Evolutionary conservation across 2,797 vertebrate species (phyloP).

Genomic region (Natrix natrix): DNA sequence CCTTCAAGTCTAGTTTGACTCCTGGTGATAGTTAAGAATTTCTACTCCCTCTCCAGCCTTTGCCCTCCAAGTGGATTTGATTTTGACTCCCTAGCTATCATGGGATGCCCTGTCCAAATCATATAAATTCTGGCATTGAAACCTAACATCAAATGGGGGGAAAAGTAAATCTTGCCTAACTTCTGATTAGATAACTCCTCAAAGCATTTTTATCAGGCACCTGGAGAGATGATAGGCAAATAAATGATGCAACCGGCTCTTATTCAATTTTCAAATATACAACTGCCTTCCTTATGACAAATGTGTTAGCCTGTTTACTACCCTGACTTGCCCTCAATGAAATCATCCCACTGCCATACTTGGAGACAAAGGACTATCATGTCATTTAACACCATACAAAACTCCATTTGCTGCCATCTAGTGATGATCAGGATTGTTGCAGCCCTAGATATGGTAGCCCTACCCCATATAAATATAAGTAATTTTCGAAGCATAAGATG

Average conservation of each 20-base stretch:
- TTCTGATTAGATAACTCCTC: not conserved
- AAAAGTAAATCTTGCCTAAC: not conserved
- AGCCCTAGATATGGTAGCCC: not conserved
- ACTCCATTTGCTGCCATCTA: not conserved
- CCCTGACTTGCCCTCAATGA: not conserved
- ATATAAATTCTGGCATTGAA: not conserved
- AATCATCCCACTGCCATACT: not conserved
- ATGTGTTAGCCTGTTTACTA: not conserved
- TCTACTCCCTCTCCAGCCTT: not conserved
- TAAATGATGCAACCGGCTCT: not conserved
- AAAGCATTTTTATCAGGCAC: not conserved
- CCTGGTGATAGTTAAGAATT: not conserved
- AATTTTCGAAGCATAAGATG: too few relatives aligned
- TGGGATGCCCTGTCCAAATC: not conserved
- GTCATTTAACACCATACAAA: not conserved
- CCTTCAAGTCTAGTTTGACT: not conserved
- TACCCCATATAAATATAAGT: not conserved
- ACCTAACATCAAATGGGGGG: not conserved
- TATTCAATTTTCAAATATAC: not conserved
- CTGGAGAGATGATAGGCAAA: not conserved
- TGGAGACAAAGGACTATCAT: not conserved
- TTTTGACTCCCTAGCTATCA: not conserved
- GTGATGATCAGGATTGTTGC: not conserved
- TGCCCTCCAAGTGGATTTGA: not conserved
- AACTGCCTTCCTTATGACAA: not conserved